Evolutionary conservation across 1,140 invertebrate genomes (phyloP).

Genomic region (Calycopis cecrops): DNA sequence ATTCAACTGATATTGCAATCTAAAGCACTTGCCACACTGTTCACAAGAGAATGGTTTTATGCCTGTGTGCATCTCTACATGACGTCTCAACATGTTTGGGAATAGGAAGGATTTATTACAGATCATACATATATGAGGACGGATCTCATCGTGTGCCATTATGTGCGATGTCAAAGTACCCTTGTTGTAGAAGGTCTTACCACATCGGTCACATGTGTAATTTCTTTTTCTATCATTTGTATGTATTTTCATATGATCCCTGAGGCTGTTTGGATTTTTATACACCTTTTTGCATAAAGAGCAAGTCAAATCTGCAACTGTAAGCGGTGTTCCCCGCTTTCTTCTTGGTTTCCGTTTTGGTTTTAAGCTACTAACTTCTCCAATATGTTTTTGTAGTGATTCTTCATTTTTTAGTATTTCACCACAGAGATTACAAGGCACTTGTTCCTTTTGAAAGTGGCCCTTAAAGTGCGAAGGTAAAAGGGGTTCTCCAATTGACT

Average conservation of each 20-base stretch:
- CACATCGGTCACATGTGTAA: constrained; percentile 58
- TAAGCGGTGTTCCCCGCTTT: constrained; percentile 39
- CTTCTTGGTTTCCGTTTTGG: constrained; percentile 32
- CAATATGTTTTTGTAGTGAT: constrained; percentile 35
- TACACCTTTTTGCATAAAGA: constrained; percentile 53
- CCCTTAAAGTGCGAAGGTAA: constrained; percentile 28
- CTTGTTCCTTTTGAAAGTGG: constrained; percentile 35
- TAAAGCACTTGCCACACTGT: constrained; percentile 83
- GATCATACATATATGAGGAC: constrained; percentile 84
- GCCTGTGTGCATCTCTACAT: constrained; percentile 80
- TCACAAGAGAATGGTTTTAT: constrained; percentile 86
- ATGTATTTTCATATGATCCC: constrained; percentile 50
- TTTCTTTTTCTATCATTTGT: constrained; percentile 46
- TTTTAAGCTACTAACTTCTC: constrained; percentile 35
- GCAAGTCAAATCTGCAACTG: constrained; percentile 43
- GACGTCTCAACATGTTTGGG: constrained; percentile 59
- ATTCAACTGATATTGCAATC: constrained; percentile 67
- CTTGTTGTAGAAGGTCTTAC: constrained; percentile 59
- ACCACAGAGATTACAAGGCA: constrained; percentile 38
- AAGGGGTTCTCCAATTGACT: constrained; percentile 26
- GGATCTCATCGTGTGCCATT: constrained; percentile 80
- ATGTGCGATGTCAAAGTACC: constrained; percentile 72
- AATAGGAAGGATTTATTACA: constrained; percentile 78
- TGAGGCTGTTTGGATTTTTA: constrained; percentile 44
- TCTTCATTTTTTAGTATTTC: constrained; percentile 41